Base-by-base conservation (phyloP, 2,113 vertebrate species). In the Leucopsar rothschildi region DNA sequence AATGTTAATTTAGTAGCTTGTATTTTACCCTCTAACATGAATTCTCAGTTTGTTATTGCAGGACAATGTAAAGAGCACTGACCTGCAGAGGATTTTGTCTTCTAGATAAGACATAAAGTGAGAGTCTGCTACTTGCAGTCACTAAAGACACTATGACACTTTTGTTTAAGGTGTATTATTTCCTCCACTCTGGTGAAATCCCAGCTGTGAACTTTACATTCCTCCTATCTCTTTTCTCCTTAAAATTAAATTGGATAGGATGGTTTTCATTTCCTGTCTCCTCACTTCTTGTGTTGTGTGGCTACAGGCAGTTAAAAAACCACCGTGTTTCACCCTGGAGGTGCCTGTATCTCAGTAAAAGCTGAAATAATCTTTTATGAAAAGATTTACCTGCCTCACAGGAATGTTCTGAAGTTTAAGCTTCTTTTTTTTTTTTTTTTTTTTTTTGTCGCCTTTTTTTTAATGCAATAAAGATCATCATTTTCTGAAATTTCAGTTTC, bases 211-310 rank as follows among this genome's bases (percentile, higher is more conserved):
- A 82, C 29, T 59, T 95, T 73, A 87, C 50, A 77, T 94, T 73
- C 75, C 45, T 65, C 39, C 60, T 86, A 50, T 68, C 83, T 87
- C 18, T 82, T 90, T 92, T 92, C 56, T 73, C 75, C 90, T 92
- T 92, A 80, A 93, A 90, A 94, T 83, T 88, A 94, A 95, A 94
- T 95, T 95, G 94, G 64, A 70, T 92, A 68, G 92, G 91, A 93
- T 92, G 79, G 90, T 88, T 95, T 95, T 94, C 75, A 97, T 97
- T 94, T 97, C 68, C 87, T 95, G 50, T 90, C 66, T 78, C 40
- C 39, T 91, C 64, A 50, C 42, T 91, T 91, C 83, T 94, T 60
- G 35, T 86, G 75, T 76, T 91, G 33, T 88, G 63, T 77, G 70
- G 66, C 82, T 90, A 82, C 87, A 80, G 70, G 75, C 93, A 80